Conservation (phyloP, 2,797 vertebrate species). For the Propithecus deckenii region DNA sequence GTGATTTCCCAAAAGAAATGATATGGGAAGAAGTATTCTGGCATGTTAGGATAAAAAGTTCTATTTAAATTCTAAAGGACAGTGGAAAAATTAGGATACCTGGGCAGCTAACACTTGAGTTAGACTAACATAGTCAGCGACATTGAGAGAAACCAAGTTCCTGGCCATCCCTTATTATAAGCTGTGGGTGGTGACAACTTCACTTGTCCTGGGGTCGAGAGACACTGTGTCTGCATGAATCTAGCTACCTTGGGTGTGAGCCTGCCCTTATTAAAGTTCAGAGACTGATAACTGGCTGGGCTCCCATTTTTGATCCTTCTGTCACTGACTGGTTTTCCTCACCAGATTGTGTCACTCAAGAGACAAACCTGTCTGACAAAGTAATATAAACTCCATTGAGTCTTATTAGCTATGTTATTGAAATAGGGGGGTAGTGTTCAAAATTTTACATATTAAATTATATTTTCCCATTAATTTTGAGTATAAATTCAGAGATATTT, state of each 20-base stretch:
- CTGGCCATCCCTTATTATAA: background rate
- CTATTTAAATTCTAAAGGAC: background rate
- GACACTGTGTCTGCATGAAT: background rate
- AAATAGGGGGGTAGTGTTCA: background rate
- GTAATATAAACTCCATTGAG: background rate
- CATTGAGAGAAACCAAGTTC: background rate
- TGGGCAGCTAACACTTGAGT: background rate
- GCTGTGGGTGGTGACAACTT: background rate
- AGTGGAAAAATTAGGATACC: background rate
- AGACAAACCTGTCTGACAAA: slow-evolving; percentile 8
- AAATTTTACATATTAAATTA: slow-evolving; percentile 21
- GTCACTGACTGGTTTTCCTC: background rate
- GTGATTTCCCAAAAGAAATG: background rate
- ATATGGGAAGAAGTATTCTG: background rate
- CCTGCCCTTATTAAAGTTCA: background rate
- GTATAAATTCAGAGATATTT: slow-evolving; percentile 24
- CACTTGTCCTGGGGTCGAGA: background rate
- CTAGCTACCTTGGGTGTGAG: background rate
- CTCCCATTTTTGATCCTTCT: background rate
- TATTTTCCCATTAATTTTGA: slow-evolving; percentile 29
- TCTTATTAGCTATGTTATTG: background rate
- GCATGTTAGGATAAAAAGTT: background rate
- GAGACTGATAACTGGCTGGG: background rate
- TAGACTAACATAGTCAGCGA: background rate
- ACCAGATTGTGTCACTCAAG: background rate